Evolutionary conservation across 2,888 invertebrate species (phyloP).

Genomic region (Geotrupes spiniger): DNA sequence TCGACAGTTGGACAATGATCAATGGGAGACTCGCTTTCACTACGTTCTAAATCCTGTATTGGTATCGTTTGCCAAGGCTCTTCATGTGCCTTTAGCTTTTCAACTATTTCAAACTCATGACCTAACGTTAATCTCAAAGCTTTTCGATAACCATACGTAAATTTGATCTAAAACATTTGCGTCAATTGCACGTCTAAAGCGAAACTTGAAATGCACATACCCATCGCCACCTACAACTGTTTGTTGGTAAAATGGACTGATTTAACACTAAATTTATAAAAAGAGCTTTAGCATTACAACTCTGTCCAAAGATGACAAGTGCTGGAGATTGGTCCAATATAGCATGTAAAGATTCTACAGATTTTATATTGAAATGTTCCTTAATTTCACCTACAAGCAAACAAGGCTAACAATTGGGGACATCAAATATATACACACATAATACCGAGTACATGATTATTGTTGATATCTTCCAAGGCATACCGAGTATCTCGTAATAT

Average conservation of each 20-base stretch:
- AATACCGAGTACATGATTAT: conserved; percentile 36
- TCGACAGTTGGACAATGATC: conserved; percentile 71
- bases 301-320: conserved; percentile 71
- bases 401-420: conserved; percentile 1
- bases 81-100: conserved; percentile 66
- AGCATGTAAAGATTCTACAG: conserved; percentile 37
- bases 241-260: conserved; percentile 61
- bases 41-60: conserved; percentile 59
- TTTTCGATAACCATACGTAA: conserved; percentile 59
- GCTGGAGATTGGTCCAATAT: conserved; percentile 55
- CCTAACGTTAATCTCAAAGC: conserved; percentile 62
- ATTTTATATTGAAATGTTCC: conserved; percentile 40
- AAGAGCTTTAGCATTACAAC: conserved; percentile 65
- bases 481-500: conserved; percentile 45
- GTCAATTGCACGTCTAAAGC: neutral
- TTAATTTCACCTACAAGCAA: conserved; percentile 41
- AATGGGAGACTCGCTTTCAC: conserved; percentile 56
- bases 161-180: conserved; percentile 52
- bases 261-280: conserved; percentile 72
- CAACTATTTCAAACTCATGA: conserved; percentile 70
- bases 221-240: conserved; percentile 64
- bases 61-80: conserved; percentile 68
- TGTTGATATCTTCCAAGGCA: conserved; percentile 46
- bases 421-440: conserved; percentile 4
- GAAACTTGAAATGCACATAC: conserved; percentile 54